Percentiles rank a stretch among this genome's conserved stretches.
Evolutionary conservation across 1,140 invertebrate species (phyloP).

Genomic region (Agrilus planipennis): DNA sequence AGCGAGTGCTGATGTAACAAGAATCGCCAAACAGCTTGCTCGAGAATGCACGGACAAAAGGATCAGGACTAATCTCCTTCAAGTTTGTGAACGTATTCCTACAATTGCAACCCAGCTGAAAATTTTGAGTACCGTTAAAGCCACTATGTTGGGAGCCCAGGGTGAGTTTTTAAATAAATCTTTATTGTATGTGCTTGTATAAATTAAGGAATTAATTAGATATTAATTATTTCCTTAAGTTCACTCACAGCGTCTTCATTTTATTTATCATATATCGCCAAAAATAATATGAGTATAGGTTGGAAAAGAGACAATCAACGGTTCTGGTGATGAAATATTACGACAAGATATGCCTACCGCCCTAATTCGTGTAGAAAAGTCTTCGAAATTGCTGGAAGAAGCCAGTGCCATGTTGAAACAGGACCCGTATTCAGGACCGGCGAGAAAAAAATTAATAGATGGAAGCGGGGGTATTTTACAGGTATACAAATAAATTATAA

Average conservation of each 20-base stretch:
- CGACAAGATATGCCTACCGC: slow-evolving; percentile 97
- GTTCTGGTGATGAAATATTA: slow-evolving; percentile 89
- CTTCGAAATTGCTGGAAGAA: slow-evolving; percentile 88
- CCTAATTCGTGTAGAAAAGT: slow-evolving; percentile 83
- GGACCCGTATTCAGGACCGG: slow-evolving; percentile 92
- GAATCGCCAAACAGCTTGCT: slow-evolving; percentile 93
- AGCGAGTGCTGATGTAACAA: slow-evolving; percentile 94
- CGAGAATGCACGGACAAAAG: slow-evolving; percentile 96
- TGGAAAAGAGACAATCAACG: slow-evolving; percentile 95
- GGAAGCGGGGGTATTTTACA: slow-evolving; percentile 91
- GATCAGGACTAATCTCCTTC: slow-evolving; percentile 94
- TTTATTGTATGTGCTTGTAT: too few relatives aligned
- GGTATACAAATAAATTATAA: too few relatives aligned
- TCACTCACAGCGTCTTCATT: too few relatives aligned
- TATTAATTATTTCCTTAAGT: too few relatives aligned
- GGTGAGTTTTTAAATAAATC: too few relatives aligned
- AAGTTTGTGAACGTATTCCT: slow-evolving; percentile 99
- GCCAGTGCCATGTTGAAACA: slow-evolving; percentile 91
- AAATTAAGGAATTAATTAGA: too few relatives aligned
- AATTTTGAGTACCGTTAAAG: slow-evolving; percentile 97
- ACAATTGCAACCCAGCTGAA: slow-evolving; percentile 99
- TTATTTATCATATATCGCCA: too few relatives aligned
- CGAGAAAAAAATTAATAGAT: slow-evolving; percentile 88
- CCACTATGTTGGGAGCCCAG: slow-evolving; percentile 98
- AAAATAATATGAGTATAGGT: too few relatives aligned